Conservation (phyloP, 2,113 vertebrate species). For the Paramisgurnus dabryanus region DNA sequence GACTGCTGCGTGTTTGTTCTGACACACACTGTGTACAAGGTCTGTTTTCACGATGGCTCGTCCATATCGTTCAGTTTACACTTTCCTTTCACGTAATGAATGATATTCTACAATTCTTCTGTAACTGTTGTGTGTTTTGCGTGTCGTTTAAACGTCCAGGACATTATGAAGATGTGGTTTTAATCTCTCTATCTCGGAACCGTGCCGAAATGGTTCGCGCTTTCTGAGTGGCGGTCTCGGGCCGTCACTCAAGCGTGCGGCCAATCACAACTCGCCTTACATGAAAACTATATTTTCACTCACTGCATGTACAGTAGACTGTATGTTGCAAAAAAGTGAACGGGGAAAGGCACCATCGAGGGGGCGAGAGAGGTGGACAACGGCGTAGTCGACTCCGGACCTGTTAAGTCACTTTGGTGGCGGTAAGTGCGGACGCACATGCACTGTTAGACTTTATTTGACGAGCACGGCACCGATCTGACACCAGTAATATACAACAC, state of each 20-base stretch:
- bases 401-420: constrained; percentile 68
- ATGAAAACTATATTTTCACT: constrained; percentile 80
- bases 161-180: constrained; percentile 72
- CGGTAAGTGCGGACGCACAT: constrained; percentile 73
- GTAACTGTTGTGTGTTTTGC: constrained; percentile 8
- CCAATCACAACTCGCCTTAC: constrained; percentile 81
- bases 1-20: constrained; percentile 20
- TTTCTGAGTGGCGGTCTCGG: constrained; percentile 70
- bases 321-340: constrained; percentile 74
- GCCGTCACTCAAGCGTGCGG: constrained; percentile 74
- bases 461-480: constrained; percentile 54
- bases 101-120: constrained; percentile 1
- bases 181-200: constrained; percentile 73
- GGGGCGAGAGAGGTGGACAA: constrained; percentile 61
- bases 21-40: constrained; percentile 25
- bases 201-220: constrained; percentile 71
- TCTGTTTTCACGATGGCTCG: constrained; percentile 33
- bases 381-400: constrained; percentile 61
- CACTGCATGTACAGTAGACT: constrained; percentile 83
- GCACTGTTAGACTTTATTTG: constrained; percentile 25
- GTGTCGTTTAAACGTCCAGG: constrained; percentile 58
- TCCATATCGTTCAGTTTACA: not conserved
- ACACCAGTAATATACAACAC: constrained; percentile 63
- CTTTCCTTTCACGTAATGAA: not conserved
- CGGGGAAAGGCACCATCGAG: constrained; percentile 55